phyloP scores from a whole-genome alignment of 2,797 vertebrate species.

The Macropus fuliginosus region DNA sequence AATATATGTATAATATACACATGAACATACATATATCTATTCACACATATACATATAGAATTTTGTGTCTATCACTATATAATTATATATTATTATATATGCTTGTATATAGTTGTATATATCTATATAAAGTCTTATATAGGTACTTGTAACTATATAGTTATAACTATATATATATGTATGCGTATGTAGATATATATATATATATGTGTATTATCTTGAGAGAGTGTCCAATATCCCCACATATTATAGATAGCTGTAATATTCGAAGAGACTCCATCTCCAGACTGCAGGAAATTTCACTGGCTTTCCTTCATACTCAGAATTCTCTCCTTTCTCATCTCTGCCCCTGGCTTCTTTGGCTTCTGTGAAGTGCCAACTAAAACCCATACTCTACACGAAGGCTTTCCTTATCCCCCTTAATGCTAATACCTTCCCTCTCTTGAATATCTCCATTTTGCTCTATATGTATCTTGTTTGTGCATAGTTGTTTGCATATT shows the following conservation, averaged over 20 bases:
- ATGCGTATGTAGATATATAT: no score
- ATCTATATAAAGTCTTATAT: neutral
- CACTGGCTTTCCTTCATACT: neutral
- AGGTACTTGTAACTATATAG: neutral
- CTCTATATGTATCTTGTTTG: neutral
- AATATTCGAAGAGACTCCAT: neutral
- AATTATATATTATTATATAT: neutral
- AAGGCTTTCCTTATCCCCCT: neutral
- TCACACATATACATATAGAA: neutral
- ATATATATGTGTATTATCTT: no score
- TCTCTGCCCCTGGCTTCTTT: neutral
- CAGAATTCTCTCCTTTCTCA: neutral
- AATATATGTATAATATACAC: neutral
- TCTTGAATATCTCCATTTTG: neutral
- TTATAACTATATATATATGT: neutral
- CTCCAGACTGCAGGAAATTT: neutral
- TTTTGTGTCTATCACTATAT: neutral
- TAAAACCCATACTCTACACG: neutral
- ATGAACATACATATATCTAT: neutral
- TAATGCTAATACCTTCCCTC: neutral
- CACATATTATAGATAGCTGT: neutral
- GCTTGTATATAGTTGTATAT: neutral
- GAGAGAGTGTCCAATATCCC: neutral
- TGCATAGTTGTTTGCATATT: neutral
- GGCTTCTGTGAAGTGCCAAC: neutral